Base-by-base conservation (phyloP, 2,797 vertebrate genomes). In the Atherinosoma microstoma region DNA sequence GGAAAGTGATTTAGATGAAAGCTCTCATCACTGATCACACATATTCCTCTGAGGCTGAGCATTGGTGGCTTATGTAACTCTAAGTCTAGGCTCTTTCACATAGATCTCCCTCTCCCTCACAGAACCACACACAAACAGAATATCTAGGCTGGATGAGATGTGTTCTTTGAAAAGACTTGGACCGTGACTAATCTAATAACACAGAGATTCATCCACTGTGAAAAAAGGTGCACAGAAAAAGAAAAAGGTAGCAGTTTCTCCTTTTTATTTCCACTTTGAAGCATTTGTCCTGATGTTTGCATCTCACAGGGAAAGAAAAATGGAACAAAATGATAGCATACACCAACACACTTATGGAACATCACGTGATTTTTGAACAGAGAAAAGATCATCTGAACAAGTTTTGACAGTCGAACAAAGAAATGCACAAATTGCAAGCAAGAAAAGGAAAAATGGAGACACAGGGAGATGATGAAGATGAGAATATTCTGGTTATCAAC, bases 61-160 rank as follows among this genome's bases (percentile, higher is more conserved):
- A 64, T 54, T 49, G 65, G 53, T 64, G 70, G 78, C 81, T 94
- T 94, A 91, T 79, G 77, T 92, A 92, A 92, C 79, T 64, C 47
- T 47, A 59, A 80, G 64, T 83, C 74, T 70, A 51, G 20, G 80
- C 67, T 27, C 24, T 79, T 82, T 86, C 67, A 68, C 65, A 77
- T 73, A 51, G 70, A 71, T 75, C 45, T 47, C 45, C 20, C 45
- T 47, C 45, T 9, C 45, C 3, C 45, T 10, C 40, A 18, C 45
- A 45, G 30, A 13, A 58, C 4, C 81, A 0, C 54, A 27, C 54
- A 67, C 58, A 38, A 13, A 38, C 27, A 80, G 12, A 1, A 35
- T 65, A 86, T 83, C 75, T 82, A 86, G 87, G 86, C 72, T 78
- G 85, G 47, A 81, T 73, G 70, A 86, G 67, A 83, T 36, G 67